Evolutionary conservation across 2,797 vertebrate species (phyloP), one percentile per base, ranked within the genome.

Genomic region (Orestias chungarensis): DNA sequence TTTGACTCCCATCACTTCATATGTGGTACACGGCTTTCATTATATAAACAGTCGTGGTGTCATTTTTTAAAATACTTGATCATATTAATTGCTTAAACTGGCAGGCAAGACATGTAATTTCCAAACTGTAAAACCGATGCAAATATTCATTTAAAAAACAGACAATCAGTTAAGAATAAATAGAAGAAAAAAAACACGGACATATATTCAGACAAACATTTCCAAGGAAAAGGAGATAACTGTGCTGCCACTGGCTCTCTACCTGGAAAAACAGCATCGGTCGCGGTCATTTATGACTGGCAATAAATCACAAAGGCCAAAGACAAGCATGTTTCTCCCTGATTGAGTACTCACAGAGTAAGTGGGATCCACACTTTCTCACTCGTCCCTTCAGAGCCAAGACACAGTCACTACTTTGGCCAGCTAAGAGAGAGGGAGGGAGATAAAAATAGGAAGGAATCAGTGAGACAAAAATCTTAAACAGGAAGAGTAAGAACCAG

Each of bases 331-430:
- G 79, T 83, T 87, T 84, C 73, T 62, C 68, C 74, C 83, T 89
- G 87, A 93, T 82, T 87, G 87, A 92, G 79, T 88, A 83, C 84
- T 91, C 88, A 84, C 84, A 77, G 74, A 79, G 73, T 78, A 83
- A 87, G 81, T 83, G 78, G 78, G 83, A 81, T 78, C 76, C 81
- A 79, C 78, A 76, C 33, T 38, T 61, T 61, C 57, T 40, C 2
- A 42, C 71, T 75, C 57, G 67, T 79, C 80, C 69, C 68, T 78
- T 73, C 47, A 23, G 72, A 82, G 82, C 79, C 71, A 66, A 80
- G 65, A 81, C 77, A 77, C 75, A 80, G 80, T 85, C 75, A 81
- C 65, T 64, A 61, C 59, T 66, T 70, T 64, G 73, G 57, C 71
- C 81, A 74, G 80, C 79, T 79, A n/a, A 54, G 52, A 67, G 20